Evolutionary conservation across 2,888 invertebrate genomes (phyloP).

Genomic region (Tenthredo notha): DNA sequence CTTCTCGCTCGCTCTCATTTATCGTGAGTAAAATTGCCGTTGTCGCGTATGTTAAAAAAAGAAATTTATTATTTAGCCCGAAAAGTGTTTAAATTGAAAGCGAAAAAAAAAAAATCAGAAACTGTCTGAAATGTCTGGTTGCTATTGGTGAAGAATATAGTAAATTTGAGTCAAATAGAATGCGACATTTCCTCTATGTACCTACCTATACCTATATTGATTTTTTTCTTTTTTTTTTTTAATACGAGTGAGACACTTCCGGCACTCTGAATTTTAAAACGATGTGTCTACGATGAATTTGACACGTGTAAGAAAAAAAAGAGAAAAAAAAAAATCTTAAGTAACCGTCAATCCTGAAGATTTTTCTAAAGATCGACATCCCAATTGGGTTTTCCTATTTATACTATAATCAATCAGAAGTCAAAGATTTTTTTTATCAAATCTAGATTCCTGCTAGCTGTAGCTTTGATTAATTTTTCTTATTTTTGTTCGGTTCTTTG

Average conservation of each 20-base stretch:
- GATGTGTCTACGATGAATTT: slow-evolving; percentile 15
- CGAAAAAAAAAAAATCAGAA: neutral
- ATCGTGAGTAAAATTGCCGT: neutral
- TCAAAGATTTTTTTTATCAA: neutral
- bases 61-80: neutral
- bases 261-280: slow-evolving; percentile 28
- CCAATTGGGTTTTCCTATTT: neutral
- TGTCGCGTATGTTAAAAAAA: neutral
- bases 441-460: too few species aligned
- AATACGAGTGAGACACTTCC: slow-evolving; percentile 13
- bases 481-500: too few species aligned
- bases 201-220: neutral
- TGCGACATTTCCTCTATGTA: neutral
- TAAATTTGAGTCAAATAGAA: slow-evolving; percentile 20
- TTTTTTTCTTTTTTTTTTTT: neutral
- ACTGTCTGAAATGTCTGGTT: neutral
- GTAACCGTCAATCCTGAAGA: neutral
- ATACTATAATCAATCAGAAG: neutral
- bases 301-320: slow-evolving; percentile 24
- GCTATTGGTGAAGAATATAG: neutral
- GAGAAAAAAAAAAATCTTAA: slow-evolving; percentile 2
- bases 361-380: too few species aligned
- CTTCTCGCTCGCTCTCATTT: neutral
- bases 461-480: too few species aligned
- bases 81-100: neutral